A percentile compares a stretch with the other conserved stretches of the same genome.
phyloP scores from a whole-genome alignment of 2,797 vertebrate genomes.

The Miopithecus talapoin region DNA sequence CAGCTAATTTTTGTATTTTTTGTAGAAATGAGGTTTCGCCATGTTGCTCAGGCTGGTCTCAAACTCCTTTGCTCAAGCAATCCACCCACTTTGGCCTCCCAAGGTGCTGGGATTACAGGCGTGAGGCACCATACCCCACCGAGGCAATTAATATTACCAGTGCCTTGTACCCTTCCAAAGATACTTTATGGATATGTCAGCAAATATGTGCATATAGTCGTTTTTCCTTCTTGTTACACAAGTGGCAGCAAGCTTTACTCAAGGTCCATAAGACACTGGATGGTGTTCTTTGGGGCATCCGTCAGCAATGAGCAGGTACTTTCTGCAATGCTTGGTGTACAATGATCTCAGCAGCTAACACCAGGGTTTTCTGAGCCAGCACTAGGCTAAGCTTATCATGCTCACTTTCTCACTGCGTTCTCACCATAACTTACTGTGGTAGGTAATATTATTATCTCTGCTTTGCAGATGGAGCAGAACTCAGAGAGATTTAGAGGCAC shows the following conservation, averaged over 20 bases:
- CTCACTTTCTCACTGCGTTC: background rate
- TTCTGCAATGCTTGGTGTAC: rapidly evolving
- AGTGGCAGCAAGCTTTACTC: rapidly evolving
- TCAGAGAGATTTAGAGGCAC: background rate
- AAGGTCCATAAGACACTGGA: background rate
- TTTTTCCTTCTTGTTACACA: background rate
- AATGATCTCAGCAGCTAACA: rapidly evolving
- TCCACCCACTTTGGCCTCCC: background rate
- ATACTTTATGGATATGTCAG: background rate
- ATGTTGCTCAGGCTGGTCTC: background rate
- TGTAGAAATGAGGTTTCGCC: background rate
- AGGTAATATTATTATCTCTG: rapidly evolving
- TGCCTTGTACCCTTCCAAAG: background rate
- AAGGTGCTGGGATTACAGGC: background rate
- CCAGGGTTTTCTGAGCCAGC: background rate
- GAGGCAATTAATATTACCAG: background rate
- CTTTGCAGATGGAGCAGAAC: background rate
- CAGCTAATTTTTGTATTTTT: background rate
- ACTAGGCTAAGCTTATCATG: background rate
- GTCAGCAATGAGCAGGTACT: too few relatives aligned
- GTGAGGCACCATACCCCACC: background rate
- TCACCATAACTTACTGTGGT: background rate
- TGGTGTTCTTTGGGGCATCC: rapidly evolving
- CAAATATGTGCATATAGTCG: rapidly evolving
- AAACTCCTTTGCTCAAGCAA: background rate